Percentiles rank a stretch among this genome's conserved stretches.
Evolutionary conservation across 2,797 vertebrate species (phyloP).

Genomic region (Sebastes oblongus): DNA sequence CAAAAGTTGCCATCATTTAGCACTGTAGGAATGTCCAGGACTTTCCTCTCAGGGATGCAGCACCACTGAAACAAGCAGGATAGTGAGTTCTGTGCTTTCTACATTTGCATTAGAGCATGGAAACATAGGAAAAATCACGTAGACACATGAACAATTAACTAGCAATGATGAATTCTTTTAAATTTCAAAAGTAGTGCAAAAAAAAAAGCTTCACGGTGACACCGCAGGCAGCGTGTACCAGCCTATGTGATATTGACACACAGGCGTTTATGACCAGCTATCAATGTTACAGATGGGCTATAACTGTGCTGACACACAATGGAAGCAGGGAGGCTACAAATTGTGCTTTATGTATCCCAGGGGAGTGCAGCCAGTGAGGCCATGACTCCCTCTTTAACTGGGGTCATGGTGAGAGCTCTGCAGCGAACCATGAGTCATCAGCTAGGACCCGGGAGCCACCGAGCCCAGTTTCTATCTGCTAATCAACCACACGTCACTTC

Average conservation of each 20-base stretch:
- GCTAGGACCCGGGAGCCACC: conserved; percentile 35
- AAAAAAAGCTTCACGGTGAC: conserved; percentile 1
- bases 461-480: conserved; percentile 20
- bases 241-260: conserved; percentile 55
- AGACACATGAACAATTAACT: not conserved
- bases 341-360: conserved; percentile 64
- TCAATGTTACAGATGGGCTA: conserved; percentile 67
- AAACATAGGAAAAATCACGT: not conserved
- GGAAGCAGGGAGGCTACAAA: conserved; percentile 65
- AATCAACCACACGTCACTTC: conserved; percentile 37
- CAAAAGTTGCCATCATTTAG: not conserved
- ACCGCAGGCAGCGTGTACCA: conserved; percentile 8
- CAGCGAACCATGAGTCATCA: conserved; percentile 63
- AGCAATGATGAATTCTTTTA: conserved; percentile 1
- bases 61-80: not conserved
- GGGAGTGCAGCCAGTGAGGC: conserved; percentile 52
- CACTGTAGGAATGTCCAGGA: not conserved
- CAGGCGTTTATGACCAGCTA: conserved; percentile 62
- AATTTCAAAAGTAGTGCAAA: conserved; percentile 21
- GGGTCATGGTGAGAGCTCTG: conserved; percentile 60
- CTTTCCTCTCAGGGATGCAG: not conserved
- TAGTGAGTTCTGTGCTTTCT: not conserved
- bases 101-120: not conserved
- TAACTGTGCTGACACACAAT: conserved; percentile 72
- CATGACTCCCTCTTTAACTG: conserved; percentile 65